Evolutionary conservation across 2,888 invertebrate genomes (phyloP).

Genomic region (Pharmacophagus antenor): DNA sequence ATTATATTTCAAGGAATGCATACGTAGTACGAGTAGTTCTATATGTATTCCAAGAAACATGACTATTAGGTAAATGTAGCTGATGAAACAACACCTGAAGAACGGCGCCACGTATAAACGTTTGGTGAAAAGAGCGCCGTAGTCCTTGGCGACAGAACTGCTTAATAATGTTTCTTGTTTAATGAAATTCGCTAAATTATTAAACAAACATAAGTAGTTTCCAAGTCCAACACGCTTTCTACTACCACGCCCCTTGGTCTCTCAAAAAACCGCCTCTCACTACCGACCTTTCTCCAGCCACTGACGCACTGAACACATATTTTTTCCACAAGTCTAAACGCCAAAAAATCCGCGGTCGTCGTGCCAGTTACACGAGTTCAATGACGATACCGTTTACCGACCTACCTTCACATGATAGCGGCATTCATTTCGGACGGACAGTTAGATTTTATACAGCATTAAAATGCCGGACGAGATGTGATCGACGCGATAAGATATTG

Average conservation of each 20-base stretch:
- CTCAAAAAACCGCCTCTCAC: conserved; percentile 50
- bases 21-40: no score
- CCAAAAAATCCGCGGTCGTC: conserved; percentile 52
- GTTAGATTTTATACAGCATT: conserved; percentile 72
- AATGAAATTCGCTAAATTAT: not conserved
- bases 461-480: conserved; percentile 66
- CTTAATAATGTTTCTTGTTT: not conserved
- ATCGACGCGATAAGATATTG: conserved; percentile 53
- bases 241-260: conserved; percentile 40
- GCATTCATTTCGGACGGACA: conserved; percentile 64
- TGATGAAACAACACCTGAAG: no score
- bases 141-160: not conserved
- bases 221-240: conserved; percentile 57
- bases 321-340: conserved; percentile 60
- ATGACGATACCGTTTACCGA: conserved; percentile 74
- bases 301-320: conserved; percentile 43
- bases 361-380: conserved; percentile 64
- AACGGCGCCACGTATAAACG: no score
- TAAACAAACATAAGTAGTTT: not conserved
- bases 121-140: no score
- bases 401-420: conserved; percentile 75
- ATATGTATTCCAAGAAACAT: no score
- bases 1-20: no score
- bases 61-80: no score
- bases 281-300: conserved; percentile 61